Base-by-base conservation (phyloP, 2,888 invertebrate species). In the Nyleta sp. region DNA sequence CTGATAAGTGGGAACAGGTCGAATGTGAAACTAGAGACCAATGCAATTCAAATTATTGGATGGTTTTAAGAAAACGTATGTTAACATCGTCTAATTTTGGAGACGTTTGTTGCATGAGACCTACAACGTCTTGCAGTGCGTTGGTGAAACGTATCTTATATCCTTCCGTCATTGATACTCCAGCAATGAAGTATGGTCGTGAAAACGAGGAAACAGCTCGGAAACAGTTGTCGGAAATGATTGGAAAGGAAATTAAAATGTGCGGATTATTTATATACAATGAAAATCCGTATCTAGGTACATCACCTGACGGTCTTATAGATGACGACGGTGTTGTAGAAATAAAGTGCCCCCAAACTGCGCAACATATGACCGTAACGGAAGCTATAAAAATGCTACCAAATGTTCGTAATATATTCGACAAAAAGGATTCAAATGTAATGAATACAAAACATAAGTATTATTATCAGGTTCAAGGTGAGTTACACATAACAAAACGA, bases 401-500 rank as follows among this genome's bases (percentile, higher is more conserved):
- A 8, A 44, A 3, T 31, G 48, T 0, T 64, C 65, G 65, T 79
- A 15, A 44, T 11, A 50, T 74, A 1, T 65, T 78, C n/a, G 24
- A 71, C n/a, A 76, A 53, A 28, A 67, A 64, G 0, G 38, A 73
- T 46, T 10, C 38, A 33, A 20, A 55, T n/a, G 13, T 1, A 17
- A 71, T 82, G 64, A 84, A 83, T 64, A 28, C 8, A 7, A 73
- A 60, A n/a, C 80, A 82, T 22, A 8, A 59, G 6, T 81, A 33
- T 33, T 52, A 6, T 17, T 52, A 33, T 10, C 52, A 52, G 31
- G 18, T 52, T 1, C 52, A 52, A 80, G 82, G 82, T 1, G 81
- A 82, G 57, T 50, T 84, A 6, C 78, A 81, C 20, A 70, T 84
- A 6, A 80, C 83, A 6, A 17, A 50, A 24, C 62, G 80, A 38